phyloP scores from a whole-genome alignment of 2,113 vertebrate species.

The Hypanus sabinus region DNA sequence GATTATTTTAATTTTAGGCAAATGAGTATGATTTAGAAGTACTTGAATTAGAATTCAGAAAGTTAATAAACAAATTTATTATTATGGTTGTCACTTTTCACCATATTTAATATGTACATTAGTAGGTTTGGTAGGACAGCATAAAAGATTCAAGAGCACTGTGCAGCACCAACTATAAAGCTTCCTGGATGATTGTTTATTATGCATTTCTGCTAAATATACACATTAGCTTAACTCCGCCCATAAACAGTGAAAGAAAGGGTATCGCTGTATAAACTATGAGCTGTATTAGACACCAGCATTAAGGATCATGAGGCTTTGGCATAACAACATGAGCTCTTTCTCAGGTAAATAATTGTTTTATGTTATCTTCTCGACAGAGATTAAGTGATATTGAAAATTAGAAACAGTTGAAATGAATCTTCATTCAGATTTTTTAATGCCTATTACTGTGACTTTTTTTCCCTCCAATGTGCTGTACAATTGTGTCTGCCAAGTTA shows the following conservation, averaged over 20 bases:
- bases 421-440: background rate
- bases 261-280: conserved; percentile 4
- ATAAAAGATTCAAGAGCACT: background rate
- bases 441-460: background rate
- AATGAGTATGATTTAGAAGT: too few relatives aligned
- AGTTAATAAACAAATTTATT: background rate
- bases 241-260: conserved; percentile 3
- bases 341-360: conserved; percentile 23
- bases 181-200: background rate
- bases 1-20: background rate
- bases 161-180: background rate
- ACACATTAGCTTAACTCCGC: conserved; percentile 15
- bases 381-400: background rate
- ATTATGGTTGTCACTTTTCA: background rate
- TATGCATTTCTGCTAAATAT: background rate
- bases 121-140: background rate
- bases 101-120: background rate
- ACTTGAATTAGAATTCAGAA: background rate
- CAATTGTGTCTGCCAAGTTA: background rate
- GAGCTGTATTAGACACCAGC: background rate
- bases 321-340: conserved; percentile 4
- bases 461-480: background rate
- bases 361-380: background rate
- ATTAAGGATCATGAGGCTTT: background rate
- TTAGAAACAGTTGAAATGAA: background rate